Evolutionary conservation across 2,888 invertebrate genomes (phyloP).

Genomic region (Nudaria mundana): DNA sequence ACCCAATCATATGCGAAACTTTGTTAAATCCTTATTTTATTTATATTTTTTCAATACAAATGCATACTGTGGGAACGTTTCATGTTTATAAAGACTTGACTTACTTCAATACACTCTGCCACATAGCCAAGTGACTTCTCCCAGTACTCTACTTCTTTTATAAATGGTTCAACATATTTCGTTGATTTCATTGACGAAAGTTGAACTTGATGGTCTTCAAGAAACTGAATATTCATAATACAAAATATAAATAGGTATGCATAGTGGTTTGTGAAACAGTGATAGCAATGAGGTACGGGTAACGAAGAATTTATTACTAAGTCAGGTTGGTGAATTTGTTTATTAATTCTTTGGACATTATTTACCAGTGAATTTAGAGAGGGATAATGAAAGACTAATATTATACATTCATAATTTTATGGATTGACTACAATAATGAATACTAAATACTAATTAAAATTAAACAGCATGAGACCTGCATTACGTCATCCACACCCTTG

Average conservation of each 20-base stretch:
- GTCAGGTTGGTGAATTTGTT: background rate
- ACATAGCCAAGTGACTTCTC: conserved; percentile 91
- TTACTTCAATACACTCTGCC: conserved; percentile 89
- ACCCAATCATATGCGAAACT: too few species aligned
- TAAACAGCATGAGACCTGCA: conserved; percentile 66
- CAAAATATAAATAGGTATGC: too few species aligned
- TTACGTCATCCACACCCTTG: conserved; percentile 89
- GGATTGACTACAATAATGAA: background rate
- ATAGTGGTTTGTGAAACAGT: too few species aligned
- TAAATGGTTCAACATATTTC: conserved; percentile 92
- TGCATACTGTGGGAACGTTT: background rate
- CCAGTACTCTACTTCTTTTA: conserved; percentile 92
- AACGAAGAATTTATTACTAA: background rate
- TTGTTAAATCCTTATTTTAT: background rate
- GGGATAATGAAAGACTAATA: background rate
- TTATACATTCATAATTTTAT: background rate
- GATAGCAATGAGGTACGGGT: background rate
- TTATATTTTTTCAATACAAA: background rate
- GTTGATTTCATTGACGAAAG: conserved; percentile 94
- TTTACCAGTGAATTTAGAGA: background rate
- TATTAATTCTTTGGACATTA: background rate
- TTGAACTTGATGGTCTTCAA: conserved; percentile 93
- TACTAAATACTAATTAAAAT: background rate
- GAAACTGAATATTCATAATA: conserved; percentile 50
- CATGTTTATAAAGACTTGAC: background rate